Percentiles rank a stretch among this genome's conserved stretches.
phyloP scores from a whole-genome alignment of 1,140 invertebrate species.

The Heliothis virescens region DNA sequence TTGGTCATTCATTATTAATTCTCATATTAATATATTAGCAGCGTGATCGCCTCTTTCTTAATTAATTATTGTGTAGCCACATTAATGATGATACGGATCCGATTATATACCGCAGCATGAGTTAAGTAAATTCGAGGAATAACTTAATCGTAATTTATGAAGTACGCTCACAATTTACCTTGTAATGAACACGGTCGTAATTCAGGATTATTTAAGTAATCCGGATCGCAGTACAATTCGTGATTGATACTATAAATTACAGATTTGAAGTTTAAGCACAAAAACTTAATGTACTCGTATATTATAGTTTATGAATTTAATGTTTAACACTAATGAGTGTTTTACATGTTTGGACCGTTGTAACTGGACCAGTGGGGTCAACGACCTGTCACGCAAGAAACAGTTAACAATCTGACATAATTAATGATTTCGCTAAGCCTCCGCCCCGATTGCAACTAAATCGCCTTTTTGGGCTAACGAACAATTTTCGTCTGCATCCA shows the following conservation, averaged over 20 bases:
- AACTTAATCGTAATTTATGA: slow-evolving; percentile 23
- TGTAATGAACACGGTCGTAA: not conserved
- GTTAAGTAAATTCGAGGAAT: not conserved
- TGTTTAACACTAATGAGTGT: slow-evolving; percentile 42
- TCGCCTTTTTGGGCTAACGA: slow-evolving; percentile 34
- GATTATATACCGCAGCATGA: not conserved
- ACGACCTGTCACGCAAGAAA: slow-evolving; percentile 44
- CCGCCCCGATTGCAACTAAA: slow-evolving; percentile 52
- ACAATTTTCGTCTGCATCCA: slow-evolving; percentile 44
- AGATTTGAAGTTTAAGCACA: slow-evolving; percentile 19
- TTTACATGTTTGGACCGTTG: slow-evolving; percentile 44
- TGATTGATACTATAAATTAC: slow-evolving; percentile 31
- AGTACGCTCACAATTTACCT: not conserved
- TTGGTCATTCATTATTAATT: slow-evolving; percentile 38
- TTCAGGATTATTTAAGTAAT: slow-evolving; percentile 5
- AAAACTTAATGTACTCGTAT: slow-evolving; percentile 23
- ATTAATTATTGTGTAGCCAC: slow-evolving; percentile 11
- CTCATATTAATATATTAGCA: slow-evolving; percentile 19
- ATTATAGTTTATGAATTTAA: slow-evolving; percentile 10
- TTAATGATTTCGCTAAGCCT: slow-evolving; percentile 44
- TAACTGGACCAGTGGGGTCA: slow-evolving; percentile 49
- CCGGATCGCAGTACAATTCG: slow-evolving; percentile 4
- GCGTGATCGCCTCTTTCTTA: slow-evolving; percentile 24
- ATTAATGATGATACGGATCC: not conserved
- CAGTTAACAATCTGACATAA: slow-evolving; percentile 46